phyloP scores from a whole-genome alignment of 2,797 vertebrate species.

The Antennarius maculatus region DNA sequence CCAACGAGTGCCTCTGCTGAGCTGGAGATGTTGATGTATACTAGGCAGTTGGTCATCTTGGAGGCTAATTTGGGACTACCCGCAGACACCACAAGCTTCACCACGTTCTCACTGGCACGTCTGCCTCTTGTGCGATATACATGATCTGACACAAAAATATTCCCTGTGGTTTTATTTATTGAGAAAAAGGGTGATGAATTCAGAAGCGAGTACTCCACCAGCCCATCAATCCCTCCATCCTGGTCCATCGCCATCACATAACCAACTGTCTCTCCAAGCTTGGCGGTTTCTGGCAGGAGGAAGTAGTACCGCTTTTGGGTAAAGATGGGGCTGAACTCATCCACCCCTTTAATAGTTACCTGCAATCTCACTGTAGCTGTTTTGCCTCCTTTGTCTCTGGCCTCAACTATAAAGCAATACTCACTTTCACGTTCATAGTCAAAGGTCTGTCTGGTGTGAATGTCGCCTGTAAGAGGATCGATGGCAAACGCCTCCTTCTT shows the following conservation, averaged over 20 bases:
- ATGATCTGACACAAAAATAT: slow-evolving; percentile 81
- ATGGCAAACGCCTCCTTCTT: slow-evolving; percentile 87
- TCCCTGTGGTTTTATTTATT: slow-evolving; percentile 87
- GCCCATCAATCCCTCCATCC: slow-evolving; percentile 89
- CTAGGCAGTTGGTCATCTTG: slow-evolving; percentile 81
- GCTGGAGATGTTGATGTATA: slow-evolving; percentile 88
- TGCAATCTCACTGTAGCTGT: slow-evolving; percentile 83
- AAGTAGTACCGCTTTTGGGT: slow-evolving; percentile 89
- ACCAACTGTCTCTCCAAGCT: slow-evolving; percentile 82
- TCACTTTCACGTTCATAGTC: slow-evolving; percentile 88
- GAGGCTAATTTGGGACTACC: slow-evolving; percentile 86
- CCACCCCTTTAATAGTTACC: slow-evolving; percentile 86
- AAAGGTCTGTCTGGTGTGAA: slow-evolving; percentile 86
- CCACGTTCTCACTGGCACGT: slow-evolving; percentile 58
- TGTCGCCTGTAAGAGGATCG: slow-evolving; percentile 87
- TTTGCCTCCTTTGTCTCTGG: slow-evolving; percentile 87
- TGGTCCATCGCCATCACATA: slow-evolving; percentile 89
- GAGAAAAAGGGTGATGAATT: slow-evolving; percentile 85
- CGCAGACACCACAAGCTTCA: slow-evolving; percentile 86
- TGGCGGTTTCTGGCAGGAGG: slow-evolving; percentile 78
- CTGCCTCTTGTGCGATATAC: slow-evolving; percentile 76
- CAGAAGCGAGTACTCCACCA: slow-evolving; percentile 86
- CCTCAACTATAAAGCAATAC: slow-evolving; percentile 90
- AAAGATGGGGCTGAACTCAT: slow-evolving; percentile 94
- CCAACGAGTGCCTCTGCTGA: slow-evolving; percentile 69